phyloP scores from a whole-genome alignment of 2,797 vertebrate species.

The Rhinophrynus dorsalis region DNA sequence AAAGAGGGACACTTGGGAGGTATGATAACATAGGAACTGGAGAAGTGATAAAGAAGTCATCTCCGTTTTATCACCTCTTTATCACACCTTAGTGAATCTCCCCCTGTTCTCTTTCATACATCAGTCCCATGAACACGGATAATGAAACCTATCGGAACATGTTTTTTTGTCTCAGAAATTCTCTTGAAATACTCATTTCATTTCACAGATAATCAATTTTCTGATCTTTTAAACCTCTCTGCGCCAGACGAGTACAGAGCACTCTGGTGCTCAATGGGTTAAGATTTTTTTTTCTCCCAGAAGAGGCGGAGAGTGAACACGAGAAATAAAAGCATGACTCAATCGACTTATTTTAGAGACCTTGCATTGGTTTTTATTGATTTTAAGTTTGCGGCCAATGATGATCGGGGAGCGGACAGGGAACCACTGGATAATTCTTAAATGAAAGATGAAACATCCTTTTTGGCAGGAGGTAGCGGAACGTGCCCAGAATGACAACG shows the following conservation, averaged over 20 bases:
- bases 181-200: not conserved
- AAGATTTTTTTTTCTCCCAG: not conserved
- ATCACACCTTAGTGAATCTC: too few species aligned
- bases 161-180: too few species aligned
- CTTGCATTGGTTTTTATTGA: slow-evolving; percentile 39
- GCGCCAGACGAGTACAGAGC: too few species aligned
- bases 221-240: not conserved
- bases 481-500: not conserved
- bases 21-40: not conserved
- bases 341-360: slow-evolving; percentile 21
- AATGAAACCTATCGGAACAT: too few species aligned
- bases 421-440: slow-evolving; percentile 11
- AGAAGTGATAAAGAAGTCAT: too few species aligned
- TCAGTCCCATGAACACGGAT: too few species aligned
- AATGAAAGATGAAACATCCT: slow-evolving; percentile 40
- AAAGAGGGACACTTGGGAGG: too few species aligned
- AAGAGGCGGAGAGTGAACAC: not conserved
- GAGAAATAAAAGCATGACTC: slow-evolving; percentile 17
- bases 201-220: not conserved
- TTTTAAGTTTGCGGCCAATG: slow-evolving; percentile 28
- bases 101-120: too few species aligned
- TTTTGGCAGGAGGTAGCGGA: not conserved
- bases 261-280: too few species aligned
- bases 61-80: too few species aligned
- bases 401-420: not conserved